Conservation (phyloP, 2,888 invertebrate genomes). For the Seladonia tumulorum region DNA sequence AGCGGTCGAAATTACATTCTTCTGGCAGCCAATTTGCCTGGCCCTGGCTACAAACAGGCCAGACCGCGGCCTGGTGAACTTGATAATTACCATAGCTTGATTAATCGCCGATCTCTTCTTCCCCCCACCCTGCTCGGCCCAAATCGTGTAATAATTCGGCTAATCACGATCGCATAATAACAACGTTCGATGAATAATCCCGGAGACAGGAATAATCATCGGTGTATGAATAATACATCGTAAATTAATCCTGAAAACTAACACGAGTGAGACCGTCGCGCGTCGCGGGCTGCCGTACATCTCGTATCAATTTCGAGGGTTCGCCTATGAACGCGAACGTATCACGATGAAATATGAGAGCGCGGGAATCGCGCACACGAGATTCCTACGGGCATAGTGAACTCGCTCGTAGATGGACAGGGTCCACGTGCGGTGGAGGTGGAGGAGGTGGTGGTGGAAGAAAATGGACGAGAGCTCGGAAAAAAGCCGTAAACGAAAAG, state of each 20-base stretch:
- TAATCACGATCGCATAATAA: slow-evolving; percentile 69
- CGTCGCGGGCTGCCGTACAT: background rate
- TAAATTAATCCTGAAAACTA: slow-evolving; percentile 70
- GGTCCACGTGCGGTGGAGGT: background rate
- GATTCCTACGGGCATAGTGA: background rate
- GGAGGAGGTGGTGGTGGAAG: background rate
- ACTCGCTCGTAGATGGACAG: background rate
- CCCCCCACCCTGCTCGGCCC: slow-evolving; percentile 1
- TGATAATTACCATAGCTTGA: slow-evolving; percentile 67
- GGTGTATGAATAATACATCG: slow-evolving; percentile 66
- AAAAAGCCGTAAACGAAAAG: slow-evolving; percentile 2
- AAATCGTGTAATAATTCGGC: slow-evolving; percentile 72
- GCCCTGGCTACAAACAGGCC: slow-evolving; percentile 36
- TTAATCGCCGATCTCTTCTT: slow-evolving; percentile 58
- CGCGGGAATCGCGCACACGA: background rate
- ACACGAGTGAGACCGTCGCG: slow-evolving; percentile 54
- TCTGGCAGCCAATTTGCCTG: slow-evolving; percentile 54
- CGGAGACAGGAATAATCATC: slow-evolving; percentile 50
- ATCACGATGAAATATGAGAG: slow-evolving; percentile 30
- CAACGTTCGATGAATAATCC: slow-evolving; percentile 66
- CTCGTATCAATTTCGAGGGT: slow-evolving; percentile 36
- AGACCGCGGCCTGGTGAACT: slow-evolving; percentile 41
- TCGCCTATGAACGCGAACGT: slow-evolving; percentile 28
- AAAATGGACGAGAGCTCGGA: background rate
- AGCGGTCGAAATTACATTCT: slow-evolving; percentile 60